Evolutionary conservation across 2,888 invertebrate genomes (phyloP).

Genomic region (Zygothrica quintamaculata): DNA sequence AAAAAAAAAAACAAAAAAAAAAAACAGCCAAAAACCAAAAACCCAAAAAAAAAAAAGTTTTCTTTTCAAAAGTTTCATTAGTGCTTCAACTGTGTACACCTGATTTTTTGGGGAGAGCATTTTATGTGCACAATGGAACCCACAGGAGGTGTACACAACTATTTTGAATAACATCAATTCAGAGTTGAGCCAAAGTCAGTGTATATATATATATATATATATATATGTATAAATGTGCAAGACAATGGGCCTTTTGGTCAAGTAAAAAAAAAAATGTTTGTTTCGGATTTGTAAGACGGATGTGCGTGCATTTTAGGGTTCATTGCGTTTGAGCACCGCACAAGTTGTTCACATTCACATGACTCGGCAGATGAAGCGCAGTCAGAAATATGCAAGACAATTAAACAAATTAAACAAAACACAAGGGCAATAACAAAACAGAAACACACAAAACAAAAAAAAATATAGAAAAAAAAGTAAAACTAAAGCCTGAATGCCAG

Average conservation of each 20-base stretch:
- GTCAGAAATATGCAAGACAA: slow-evolving; percentile 69
- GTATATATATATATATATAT: no score
- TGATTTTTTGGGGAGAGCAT: slow-evolving; percentile 50
- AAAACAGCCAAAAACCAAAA: no score
- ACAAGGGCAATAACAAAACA: slow-evolving; percentile 46
- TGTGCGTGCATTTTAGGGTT: slow-evolving; percentile 75
- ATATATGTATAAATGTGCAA: slow-evolving; percentile 15
- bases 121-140: slow-evolving; percentile 56
- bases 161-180: slow-evolving; percentile 61
- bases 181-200: slow-evolving; percentile 23
- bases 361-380: slow-evolving; percentile 70
- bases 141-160: slow-evolving; percentile 64
- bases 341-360: slow-evolving; percentile 76
- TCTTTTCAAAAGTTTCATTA: slow-evolving; percentile 66
- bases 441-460: slow-evolving; percentile 13
- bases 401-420: slow-evolving; percentile 77
- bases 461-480: no score
- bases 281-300: slow-evolving; percentile 55
- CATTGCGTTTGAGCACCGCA: slow-evolving; percentile 69
- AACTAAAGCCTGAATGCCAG: slow-evolving; percentile 1
- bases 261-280: slow-evolving; percentile 38
- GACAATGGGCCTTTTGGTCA: slow-evolving; percentile 42
- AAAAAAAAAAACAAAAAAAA: slow-evolving; percentile 32
- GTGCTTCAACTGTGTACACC: slow-evolving; percentile 59
- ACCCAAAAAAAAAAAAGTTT: slow-evolving; percentile 45